Conservation (phyloP, 2,888 invertebrate genomes). For the Acrocera orbiculus region DNA sequence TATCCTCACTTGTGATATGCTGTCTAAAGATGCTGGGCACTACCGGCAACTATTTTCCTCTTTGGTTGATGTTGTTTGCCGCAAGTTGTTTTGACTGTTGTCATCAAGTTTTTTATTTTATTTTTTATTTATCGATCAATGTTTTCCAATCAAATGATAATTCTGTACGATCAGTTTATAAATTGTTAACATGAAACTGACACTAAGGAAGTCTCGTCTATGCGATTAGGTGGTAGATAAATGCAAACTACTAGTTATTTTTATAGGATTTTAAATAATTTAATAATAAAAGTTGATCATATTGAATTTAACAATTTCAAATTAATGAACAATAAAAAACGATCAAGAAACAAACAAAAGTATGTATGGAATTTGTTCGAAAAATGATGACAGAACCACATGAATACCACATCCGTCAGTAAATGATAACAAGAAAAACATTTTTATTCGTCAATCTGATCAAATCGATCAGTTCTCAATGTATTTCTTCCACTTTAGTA, state of each 20-base stretch:
- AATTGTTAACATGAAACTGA: constrained; percentile 2
- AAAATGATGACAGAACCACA: background rate
- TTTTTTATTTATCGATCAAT: background rate
- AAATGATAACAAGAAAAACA: constrained; percentile 7
- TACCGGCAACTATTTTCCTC: background rate
- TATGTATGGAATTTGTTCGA: constrained; percentile 3
- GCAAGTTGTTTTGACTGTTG: constrained; percentile 6
- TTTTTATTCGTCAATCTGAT: constrained; percentile 19
- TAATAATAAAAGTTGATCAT: too few relatives aligned
- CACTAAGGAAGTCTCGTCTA: too few relatives aligned
- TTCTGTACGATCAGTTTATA: constrained; percentile 6
- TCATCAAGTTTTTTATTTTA: constrained; percentile 1
- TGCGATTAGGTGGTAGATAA: too few relatives aligned
- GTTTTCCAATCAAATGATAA: constrained; percentile 6
- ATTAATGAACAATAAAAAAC: too few relatives aligned
- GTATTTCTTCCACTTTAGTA: constrained; percentile 1
- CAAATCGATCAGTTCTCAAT: constrained; percentile 12
- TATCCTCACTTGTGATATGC: constrained; percentile 3
- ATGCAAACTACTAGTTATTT: too few relatives aligned
- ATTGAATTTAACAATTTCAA: too few relatives aligned
- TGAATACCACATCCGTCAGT: constrained; percentile 1
- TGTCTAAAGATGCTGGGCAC: background rate
- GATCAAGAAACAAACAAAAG: too few relatives aligned
- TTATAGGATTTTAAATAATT: too few relatives aligned
- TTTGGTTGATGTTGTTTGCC: too few relatives aligned